Conservation (phyloP, 1,140 invertebrate species). For the Eupeodes corollae region DNA sequence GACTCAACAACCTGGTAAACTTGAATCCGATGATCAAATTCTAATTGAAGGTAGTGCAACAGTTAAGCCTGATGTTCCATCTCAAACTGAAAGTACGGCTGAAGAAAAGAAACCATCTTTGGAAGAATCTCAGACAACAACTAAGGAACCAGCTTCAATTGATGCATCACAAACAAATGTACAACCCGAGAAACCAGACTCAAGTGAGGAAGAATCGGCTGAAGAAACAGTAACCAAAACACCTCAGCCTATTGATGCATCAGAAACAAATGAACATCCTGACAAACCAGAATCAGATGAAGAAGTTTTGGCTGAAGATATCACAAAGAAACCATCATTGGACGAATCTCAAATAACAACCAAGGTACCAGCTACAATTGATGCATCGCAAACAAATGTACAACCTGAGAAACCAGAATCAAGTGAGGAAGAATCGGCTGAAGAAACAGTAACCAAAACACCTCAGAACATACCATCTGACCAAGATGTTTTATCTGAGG, state of each 20-base stretch:
- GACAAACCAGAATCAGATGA: too few species aligned
- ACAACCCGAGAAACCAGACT: constrained; percentile 9
- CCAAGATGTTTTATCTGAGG: constrained; percentile 4
- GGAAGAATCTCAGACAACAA: constrained; percentile 17
- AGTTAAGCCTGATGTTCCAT: too few species aligned
- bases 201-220: constrained; percentile 9
- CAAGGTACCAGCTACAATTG: constrained; percentile 9
- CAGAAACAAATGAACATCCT: too few species aligned
- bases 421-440: constrained; percentile 10
- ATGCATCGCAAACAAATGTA: constrained; percentile 8
- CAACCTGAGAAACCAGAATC: constrained; percentile 9
- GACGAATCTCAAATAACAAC: constrained; percentile 19
- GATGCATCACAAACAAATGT: constrained; percentile 8
- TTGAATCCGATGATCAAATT: too few species aligned
- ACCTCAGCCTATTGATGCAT: too few species aligned
- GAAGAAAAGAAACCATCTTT: neutral
- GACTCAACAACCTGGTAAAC: too few species aligned
- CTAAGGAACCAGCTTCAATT: constrained; percentile 9
- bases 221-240: constrained; percentile 3
- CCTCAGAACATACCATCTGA: constrained; percentile 9
- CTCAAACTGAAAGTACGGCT: too few species aligned
- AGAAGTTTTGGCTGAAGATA: constrained; percentile 14
- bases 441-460: constrained; percentile 1
- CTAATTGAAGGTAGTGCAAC: too few species aligned
- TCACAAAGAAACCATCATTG: constrained; percentile 18